phyloP scores from a whole-genome alignment of 2,888 invertebrate species.

The Rotaria magnacalcarata region DNA sequence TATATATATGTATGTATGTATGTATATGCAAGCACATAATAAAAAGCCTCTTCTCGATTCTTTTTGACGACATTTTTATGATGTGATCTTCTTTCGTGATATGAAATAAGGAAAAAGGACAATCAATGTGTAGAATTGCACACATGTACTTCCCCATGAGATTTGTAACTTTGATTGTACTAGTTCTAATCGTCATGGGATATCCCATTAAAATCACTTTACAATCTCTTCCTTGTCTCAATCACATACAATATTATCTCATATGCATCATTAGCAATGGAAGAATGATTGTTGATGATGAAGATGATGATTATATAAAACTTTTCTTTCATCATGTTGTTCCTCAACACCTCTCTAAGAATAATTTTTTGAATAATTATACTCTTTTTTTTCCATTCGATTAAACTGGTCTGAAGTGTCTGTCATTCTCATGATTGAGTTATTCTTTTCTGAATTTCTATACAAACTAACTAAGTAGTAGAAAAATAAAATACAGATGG shows the following conservation, averaged over 20 bases:
- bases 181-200: conserved; percentile 26
- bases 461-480: background rate
- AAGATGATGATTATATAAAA: conserved; percentile 16
- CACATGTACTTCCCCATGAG: background rate
- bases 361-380: conserved; percentile 4
- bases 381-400: background rate
- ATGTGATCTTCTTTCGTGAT: conserved; percentile 25
- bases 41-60: conserved; percentile 7
- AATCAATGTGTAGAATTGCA: background rate
- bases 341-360: background rate
- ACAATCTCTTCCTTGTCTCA: background rate
- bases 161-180: conserved; percentile 22
- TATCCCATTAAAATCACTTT: conserved; percentile 23
- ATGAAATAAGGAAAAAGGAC: background rate
- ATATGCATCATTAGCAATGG: conserved; percentile 22
- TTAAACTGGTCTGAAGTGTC: conserved; percentile 7
- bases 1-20: background rate
- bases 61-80: conserved; percentile 28
- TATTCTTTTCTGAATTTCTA: background rate
- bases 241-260: conserved; percentile 3
- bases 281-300: conserved; percentile 21
- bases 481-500: background rate
- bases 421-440: background rate
- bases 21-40: conserved; percentile 20
- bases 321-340: conserved; percentile 6